Evolutionary conservation across 2,888 invertebrate species (phyloP).

Genomic region (Gymnosoma rotundatum): DNA sequence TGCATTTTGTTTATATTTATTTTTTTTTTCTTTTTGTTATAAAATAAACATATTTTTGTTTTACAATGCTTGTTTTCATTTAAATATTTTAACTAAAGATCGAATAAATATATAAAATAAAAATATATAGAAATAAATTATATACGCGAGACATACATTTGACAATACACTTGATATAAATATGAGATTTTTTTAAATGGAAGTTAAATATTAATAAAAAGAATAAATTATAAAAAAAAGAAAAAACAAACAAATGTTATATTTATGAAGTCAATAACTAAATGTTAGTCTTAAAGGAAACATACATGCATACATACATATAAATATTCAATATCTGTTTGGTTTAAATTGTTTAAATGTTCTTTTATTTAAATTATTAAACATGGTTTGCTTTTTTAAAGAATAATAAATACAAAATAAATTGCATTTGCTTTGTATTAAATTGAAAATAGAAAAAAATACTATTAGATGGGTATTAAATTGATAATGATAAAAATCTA

Average conservation of each 20-base stretch:
- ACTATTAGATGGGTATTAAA: background rate
- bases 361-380: constrained; percentile 31
- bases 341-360: constrained; percentile 47
- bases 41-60: constrained; percentile 42
- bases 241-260: constrained; percentile 37
- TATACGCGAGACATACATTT: constrained; percentile 75
- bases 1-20: constrained; percentile 37
- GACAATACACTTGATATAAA: constrained; percentile 78
- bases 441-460: constrained; percentile 25
- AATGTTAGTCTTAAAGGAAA: constrained; percentile 42
- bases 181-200: constrained; percentile 51
- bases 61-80: constrained; percentile 12
- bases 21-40: constrained; percentile 46
- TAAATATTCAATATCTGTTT: constrained; percentile 46
- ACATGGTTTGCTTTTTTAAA: constrained; percentile 48
- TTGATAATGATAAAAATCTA: no score
- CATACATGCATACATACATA: constrained; percentile 2
- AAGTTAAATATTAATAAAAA: constrained; percentile 52
- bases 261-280: constrained; percentile 47
- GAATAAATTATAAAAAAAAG: background rate
- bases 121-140: constrained; percentile 31
- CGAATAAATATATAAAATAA: constrained; percentile 24
- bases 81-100: constrained; percentile 50
- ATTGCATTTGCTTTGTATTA: constrained; percentile 61
- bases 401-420: constrained; percentile 35